phyloP scores from a whole-genome alignment of 2,113 vertebrate genomes.

The Sterrhoptilus dennistouni region DNA sequence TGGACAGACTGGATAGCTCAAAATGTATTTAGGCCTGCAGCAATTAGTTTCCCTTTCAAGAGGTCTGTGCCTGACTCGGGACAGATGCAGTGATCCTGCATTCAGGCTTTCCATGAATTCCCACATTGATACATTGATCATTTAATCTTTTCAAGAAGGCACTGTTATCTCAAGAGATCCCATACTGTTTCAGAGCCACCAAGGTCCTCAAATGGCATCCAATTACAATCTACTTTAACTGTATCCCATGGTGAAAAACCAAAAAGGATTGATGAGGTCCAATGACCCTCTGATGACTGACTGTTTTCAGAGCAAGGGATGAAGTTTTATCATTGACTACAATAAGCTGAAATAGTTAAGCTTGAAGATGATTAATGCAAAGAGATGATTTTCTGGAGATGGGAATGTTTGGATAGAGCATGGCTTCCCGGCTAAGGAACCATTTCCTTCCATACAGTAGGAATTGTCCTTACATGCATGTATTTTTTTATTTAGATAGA shows the following conservation, averaged over 20 bases:
- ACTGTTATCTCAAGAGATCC: not conserved
- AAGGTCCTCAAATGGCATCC: not conserved
- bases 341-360: not conserved
- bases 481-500: constrained; percentile 2
- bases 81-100: not conserved
- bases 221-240: not conserved
- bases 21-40: not conserved
- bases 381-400: not conserved
- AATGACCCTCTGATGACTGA: not conserved
- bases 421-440: not conserved
- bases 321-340: not conserved
- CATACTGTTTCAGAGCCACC: not conserved
- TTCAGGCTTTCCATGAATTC: not conserved
- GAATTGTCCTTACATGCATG: not conserved
- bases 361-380: not conserved
- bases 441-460: not conserved
- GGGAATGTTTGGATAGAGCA: not conserved
- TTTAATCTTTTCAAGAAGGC: not conserved
- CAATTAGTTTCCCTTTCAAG: not conserved
- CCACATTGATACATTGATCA: fast-evolving
- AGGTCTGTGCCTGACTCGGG: not conserved
- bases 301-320: not conserved
- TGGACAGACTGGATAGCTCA: not conserved
- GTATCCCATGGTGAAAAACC: not conserved
- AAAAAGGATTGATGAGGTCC: not conserved